Percentiles rank a stretch among this genome's conserved stretches.
Conservation (phyloP, 1,140 invertebrate genomes). For the Venturia canescens region DNA sequence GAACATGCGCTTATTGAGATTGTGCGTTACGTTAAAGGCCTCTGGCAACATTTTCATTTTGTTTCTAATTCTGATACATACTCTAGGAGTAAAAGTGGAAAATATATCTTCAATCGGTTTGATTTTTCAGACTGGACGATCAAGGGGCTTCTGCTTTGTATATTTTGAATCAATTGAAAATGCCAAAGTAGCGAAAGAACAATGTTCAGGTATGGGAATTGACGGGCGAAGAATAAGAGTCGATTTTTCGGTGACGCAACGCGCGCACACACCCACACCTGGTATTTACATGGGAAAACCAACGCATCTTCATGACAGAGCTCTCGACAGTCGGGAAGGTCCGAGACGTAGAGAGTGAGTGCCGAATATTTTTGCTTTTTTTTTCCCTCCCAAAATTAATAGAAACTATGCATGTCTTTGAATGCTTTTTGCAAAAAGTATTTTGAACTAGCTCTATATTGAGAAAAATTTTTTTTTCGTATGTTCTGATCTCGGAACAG, state of each 20-base stretch:
- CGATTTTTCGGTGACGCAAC: constrained; percentile 97
- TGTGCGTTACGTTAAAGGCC: constrained; percentile 71
- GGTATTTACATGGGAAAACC: constrained; percentile 98
- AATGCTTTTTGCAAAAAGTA: neutral
- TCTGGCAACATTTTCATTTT: constrained; percentile 65
- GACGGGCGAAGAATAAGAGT: constrained; percentile 95
- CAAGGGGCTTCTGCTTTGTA: constrained; percentile 97
- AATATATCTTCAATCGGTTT: constrained; percentile 16
- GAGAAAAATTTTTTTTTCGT: neutral
- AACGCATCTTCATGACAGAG: constrained; percentile 77
- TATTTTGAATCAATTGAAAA: constrained; percentile 94
- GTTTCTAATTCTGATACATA: neutral
- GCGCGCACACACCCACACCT: constrained; percentile 97
- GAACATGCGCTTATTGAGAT: constrained; percentile 66
- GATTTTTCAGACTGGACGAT: constrained; percentile 87
- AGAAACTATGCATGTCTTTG: neutral
- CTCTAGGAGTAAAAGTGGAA: constrained; percentile 28
- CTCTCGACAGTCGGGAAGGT: constrained; percentile 62
- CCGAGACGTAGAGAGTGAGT: constrained; percentile 78
- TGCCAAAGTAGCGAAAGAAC: constrained; percentile 95
- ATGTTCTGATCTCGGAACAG: constrained; percentile 9
- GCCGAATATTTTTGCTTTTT: constrained; percentile 34
- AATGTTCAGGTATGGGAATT: constrained; percentile 95
- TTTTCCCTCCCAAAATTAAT: constrained; percentile 34
- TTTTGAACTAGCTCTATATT: neutral